Conservation (phyloP, 1,140 invertebrate species). For the Rhopalosiphum maidis region DNA sequence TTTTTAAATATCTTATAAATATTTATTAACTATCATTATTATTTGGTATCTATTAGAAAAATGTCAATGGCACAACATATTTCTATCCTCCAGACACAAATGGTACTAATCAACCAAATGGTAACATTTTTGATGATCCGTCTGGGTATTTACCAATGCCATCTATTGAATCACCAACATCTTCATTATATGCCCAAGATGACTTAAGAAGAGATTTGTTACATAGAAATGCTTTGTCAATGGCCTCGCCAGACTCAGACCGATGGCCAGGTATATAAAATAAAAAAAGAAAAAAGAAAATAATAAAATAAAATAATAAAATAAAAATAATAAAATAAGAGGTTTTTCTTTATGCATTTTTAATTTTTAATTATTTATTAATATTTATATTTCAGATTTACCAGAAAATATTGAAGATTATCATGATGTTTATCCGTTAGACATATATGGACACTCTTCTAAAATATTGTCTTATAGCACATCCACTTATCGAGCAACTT, state of each 20-base stretch:
- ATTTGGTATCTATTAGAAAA: constrained; percentile 28
- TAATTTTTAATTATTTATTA: neutral
- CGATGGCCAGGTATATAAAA: constrained; percentile 7
- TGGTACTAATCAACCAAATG: constrained; percentile 18
- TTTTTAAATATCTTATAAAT: neutral
- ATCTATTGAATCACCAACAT: constrained; percentile 29
- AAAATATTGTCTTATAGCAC: constrained; percentile 69
- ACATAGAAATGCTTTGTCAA: constrained; percentile 50
- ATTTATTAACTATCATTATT: neutral
- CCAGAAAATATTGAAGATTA: constrained; percentile 89
- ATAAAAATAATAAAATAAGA: too few relatives aligned
- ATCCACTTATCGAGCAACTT: constrained; percentile 90
- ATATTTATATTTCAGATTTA: constrained; percentile 70
- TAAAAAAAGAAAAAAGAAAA: too few relatives aligned
- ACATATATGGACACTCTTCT: constrained; percentile 67
- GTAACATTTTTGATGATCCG: constrained; percentile 37
- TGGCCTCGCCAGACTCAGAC: constrained; percentile 31
- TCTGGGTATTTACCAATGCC: constrained; percentile 50
- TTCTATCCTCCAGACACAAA: constrained; percentile 47
- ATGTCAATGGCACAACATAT: constrained; percentile 49
- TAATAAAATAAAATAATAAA: too few relatives aligned
- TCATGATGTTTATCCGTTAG: constrained; percentile 85
- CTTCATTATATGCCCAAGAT: constrained; percentile 45
- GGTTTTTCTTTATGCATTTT: neutral
- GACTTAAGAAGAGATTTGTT: constrained; percentile 51